These are phyloP conservation scores for Gnathonemus longibarbis DNA, from an alignment of 2,113 vertebrate species.

Conservation along the genomic window DNA sequence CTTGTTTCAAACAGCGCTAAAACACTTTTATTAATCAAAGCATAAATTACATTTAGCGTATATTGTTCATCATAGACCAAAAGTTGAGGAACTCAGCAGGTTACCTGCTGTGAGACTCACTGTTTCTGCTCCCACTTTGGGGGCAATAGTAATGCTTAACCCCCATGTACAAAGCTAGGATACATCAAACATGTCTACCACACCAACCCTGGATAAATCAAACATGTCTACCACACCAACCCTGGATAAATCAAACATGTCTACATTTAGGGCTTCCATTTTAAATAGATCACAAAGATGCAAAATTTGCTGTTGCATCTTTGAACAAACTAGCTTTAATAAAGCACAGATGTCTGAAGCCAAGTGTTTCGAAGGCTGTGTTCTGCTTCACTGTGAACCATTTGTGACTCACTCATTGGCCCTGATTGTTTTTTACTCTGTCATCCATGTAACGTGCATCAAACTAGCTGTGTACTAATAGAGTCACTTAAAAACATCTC, in stretches of 20 bases:
- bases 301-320: neutral
- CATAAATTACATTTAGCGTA: neutral
- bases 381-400: neutral
- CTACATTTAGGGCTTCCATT: neutral
- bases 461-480: neutral
- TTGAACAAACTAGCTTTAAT: neutral
- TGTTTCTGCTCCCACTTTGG: neutral
- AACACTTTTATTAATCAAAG: neutral
- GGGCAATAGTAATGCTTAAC: neutral
- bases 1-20: neutral
- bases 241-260: neutral
- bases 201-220: neutral
- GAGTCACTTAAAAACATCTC: neutral
- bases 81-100: neutral
- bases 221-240: neutral
- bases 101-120: neutral
- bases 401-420: neutral
- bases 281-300: neutral
- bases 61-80: neutral
- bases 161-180: neutral
- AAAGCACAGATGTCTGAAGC: neutral
- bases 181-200: neutral
- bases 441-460: neutral
- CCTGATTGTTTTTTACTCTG: neutral
- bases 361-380: neutral